Evolutionary conservation across 2,888 invertebrate species (phyloP).

Genomic region (Ophion obscuratus): DNA sequence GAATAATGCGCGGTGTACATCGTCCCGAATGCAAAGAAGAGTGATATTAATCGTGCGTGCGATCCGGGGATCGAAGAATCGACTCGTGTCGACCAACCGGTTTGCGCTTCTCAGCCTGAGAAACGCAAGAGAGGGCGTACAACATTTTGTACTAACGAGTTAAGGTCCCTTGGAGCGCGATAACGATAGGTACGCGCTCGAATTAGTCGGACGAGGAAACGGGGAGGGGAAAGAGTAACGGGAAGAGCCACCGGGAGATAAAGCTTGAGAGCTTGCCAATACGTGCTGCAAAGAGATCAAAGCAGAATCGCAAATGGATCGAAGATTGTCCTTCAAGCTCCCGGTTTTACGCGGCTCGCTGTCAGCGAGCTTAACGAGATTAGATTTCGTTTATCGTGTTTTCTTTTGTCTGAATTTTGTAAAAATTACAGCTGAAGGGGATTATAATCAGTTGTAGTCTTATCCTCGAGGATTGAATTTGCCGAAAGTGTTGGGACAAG

Average conservation of each 20-base stretch:
- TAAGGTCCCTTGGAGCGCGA: conserved; percentile 39
- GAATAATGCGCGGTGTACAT: conserved; percentile 9
- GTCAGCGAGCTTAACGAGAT: conserved; percentile 8
- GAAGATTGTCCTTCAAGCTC: conserved; percentile 45
- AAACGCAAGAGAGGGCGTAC: conserved; percentile 40
- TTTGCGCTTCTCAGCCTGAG: conserved; percentile 37
- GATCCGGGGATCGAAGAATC: conserved; percentile 34
- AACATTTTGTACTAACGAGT: conserved; percentile 66
- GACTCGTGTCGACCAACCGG: conserved; percentile 51
- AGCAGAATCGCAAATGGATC: conserved; percentile 30
- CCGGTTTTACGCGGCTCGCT: conserved; percentile 42
- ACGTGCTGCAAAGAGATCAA: neutral
- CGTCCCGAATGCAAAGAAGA: conserved; percentile 43
- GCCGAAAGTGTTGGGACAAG: too few species aligned
- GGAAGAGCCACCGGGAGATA: conserved; percentile 42
- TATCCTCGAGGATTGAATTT: neutral
- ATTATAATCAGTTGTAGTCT: neutral
- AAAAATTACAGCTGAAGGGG: neutral
- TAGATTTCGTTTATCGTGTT: neutral
- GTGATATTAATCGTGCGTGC: conserved; percentile 33
- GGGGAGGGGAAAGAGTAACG: conserved; percentile 30
- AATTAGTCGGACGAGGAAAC: conserved; percentile 50
- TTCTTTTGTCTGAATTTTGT: neutral
- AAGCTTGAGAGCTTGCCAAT: conserved; percentile 17
- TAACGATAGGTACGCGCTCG: conserved; percentile 57